Conservation (phyloP, 2,888 invertebrate genomes). For the Melieria picta region DNA sequence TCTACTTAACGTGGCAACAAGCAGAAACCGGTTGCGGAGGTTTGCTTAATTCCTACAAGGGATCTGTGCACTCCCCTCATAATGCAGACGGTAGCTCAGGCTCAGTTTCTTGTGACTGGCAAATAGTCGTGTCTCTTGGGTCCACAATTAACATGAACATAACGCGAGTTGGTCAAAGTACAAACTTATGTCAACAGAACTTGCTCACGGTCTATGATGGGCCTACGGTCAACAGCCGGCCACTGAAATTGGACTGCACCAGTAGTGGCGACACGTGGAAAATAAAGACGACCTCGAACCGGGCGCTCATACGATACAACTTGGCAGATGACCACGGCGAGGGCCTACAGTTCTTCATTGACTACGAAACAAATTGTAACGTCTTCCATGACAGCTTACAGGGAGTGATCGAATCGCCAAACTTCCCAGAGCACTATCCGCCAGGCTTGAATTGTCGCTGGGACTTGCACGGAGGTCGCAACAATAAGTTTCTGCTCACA, state of each 20-base stretch:
- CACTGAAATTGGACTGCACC: constrained; percentile 50
- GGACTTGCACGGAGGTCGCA: constrained; percentile 77
- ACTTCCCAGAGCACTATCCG: constrained; percentile 80
- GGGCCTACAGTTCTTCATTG: constrained; percentile 52
- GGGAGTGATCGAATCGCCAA: constrained; percentile 90
- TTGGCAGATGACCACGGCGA: constrained; percentile 39
- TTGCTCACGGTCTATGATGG: constrained; percentile 66
- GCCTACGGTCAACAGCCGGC: constrained; percentile 40
- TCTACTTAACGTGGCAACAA: constrained; percentile 76
- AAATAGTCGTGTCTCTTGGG: constrained; percentile 78
- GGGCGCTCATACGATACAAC: constrained; percentile 54
- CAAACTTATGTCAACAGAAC: constrained; percentile 68
- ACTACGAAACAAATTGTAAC: constrained; percentile 55
- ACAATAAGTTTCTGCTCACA: constrained; percentile 82
- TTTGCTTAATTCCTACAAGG: constrained; percentile 74
- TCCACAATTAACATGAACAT: constrained; percentile 75
- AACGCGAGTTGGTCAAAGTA: constrained; percentile 67
- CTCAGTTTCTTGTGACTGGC: constrained; percentile 83
- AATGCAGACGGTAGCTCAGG: constrained; percentile 79
- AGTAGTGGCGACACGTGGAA: constrained; percentile 8
- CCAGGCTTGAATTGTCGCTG: constrained; percentile 76
- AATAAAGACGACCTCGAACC: constrained; percentile 52
- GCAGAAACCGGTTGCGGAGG: constrained; percentile 84
- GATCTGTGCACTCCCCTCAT: constrained; percentile 85
- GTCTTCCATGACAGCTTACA: constrained; percentile 53